A percentile compares a stretch with the other conserved stretches of the same genome.
Evolutionary conservation across 2,888 invertebrate genomes (phyloP).

Genomic region (Tortricodes alternella): DNA sequence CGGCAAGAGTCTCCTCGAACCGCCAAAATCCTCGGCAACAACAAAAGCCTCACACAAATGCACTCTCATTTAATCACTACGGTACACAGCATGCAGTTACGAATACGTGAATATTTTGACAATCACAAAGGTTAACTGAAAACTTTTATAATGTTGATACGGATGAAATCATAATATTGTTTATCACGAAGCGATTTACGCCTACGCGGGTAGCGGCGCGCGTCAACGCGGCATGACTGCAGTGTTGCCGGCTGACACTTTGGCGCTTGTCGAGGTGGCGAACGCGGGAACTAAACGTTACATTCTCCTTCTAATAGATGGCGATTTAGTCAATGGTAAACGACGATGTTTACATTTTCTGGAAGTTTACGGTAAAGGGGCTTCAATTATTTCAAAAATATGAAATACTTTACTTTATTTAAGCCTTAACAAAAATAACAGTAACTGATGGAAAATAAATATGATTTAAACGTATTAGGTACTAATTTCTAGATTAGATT

Average conservation of each 20-base stretch:
- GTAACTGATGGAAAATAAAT: too few relatives aligned
- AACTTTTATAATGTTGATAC: slow-evolving; percentile 63
- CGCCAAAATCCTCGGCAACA: slow-evolving; percentile 77
- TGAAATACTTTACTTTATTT: too few relatives aligned
- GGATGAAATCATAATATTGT: slow-evolving; percentile 67
- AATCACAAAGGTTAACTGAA: slow-evolving; percentile 44
- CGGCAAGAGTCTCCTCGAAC: slow-evolving; percentile 71
- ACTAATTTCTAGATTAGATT: too few relatives aligned
- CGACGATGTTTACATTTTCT: slow-evolving; percentile 30
- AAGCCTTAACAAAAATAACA: too few relatives aligned
- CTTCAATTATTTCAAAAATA: too few relatives aligned
- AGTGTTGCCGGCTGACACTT: slow-evolving; percentile 75
- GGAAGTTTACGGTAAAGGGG: neutral
- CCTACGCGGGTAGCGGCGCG: slow-evolving; percentile 76
- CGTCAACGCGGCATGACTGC: slow-evolving; percentile 82
- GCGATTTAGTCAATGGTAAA: slow-evolving; percentile 43
- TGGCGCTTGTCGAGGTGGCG: slow-evolving; percentile 57
- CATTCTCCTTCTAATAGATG: slow-evolving; percentile 51
- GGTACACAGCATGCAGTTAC: slow-evolving; percentile 49
- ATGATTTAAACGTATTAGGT: too few relatives aligned
- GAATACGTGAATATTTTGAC: slow-evolving; percentile 39
- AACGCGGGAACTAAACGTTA: slow-evolving; percentile 46
- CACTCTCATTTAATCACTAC: slow-evolving; percentile 65
- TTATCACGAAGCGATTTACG: slow-evolving; percentile 75
- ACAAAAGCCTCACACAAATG: slow-evolving; percentile 72